Base-by-base conservation (phyloP, 2,797 vertebrate species). In the Cyprinodon diabolis region DNA sequence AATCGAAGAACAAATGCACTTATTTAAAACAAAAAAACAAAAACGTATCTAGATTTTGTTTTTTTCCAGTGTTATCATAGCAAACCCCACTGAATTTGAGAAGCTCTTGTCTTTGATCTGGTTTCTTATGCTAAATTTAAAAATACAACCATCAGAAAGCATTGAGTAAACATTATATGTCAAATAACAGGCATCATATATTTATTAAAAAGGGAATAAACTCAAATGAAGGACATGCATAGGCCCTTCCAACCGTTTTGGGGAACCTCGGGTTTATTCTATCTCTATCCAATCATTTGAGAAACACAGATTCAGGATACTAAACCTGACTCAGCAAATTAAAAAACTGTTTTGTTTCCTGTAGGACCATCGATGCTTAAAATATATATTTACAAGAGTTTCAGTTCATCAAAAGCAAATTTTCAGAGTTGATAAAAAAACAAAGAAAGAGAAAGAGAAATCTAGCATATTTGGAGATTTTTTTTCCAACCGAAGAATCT, bases 101-200 rank as follows among this genome's bases (percentile, higher is more conserved):
- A 1, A 56, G 47, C 0, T 21, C 57, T 8, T 2, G 19, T 40
- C 78, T 83, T 74, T 83, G 76, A 81, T 84, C 62, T 67, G 9
- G 63, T 23, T 56, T 68, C 45, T 67, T 67, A 76, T 80, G 83
- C 83, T 81, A 79, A 81, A 0, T 35, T 62, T 65, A 71, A 4
- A 60, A 74, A 9, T 52, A 55, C 43, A 9, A 56, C 70, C 68
- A 78, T 82, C 83, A 82, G 60, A 82, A 47, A 72, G 74, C 66
- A 5, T 48, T 1, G 23, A 66, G 19, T 74, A 66, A 80, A 54
- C 63, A 3, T 17, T 8, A 74, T 72, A 69, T 62, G 47, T 35
- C 55, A 77, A 73, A 79, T 84, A 75, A 80, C 62, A 54, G 66
- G 73, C 66, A 43, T 66, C 25, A n/a, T 57, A 62, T 30, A 48